Evolutionary conservation across 1,140 invertebrate species (phyloP).

Genomic region (Zaprionus capensis): DNA sequence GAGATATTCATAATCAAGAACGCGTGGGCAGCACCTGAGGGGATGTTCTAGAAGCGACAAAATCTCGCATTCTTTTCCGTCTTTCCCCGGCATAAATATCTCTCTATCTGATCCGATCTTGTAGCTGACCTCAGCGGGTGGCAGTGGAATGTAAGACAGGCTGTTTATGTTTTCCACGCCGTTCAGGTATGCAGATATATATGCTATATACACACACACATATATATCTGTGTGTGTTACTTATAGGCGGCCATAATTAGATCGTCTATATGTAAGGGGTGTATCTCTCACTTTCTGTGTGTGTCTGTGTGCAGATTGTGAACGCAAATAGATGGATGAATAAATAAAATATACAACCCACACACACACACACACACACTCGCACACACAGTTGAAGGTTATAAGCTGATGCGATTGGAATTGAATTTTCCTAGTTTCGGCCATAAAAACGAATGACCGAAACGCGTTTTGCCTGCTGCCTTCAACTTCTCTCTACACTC

Average conservation of each 20-base stretch:
- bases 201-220: neutral
- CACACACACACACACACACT: conserved; percentile 52
- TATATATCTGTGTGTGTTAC: conserved; percentile 36
- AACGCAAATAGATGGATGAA: conserved; percentile 48
- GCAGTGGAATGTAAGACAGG: conserved; percentile 55
- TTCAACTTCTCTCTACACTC: neutral
- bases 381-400: conserved; percentile 73
- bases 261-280: conserved; percentile 22
- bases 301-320: conserved; percentile 18
- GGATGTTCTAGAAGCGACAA: conserved; percentile 2
- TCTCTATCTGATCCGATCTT: neutral
- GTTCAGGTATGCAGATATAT: conserved; percentile 29
- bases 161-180: conserved; percentile 49
- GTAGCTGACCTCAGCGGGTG: conserved; percentile 65
- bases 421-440: conserved; percentile 27
- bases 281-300: neutral
- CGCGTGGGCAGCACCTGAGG: neutral
- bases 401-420: conserved; percentile 44
- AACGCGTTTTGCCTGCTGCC: conserved; percentile 22
- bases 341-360: conserved; percentile 54
- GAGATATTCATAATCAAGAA: neutral
- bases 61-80: neutral
- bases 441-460: conserved; percentile 18
- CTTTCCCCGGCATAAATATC: neutral
- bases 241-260: conserved; percentile 47